phyloP scores from a whole-genome alignment of 1,140 invertebrate genomes.

The Nixonia krombeini region DNA sequence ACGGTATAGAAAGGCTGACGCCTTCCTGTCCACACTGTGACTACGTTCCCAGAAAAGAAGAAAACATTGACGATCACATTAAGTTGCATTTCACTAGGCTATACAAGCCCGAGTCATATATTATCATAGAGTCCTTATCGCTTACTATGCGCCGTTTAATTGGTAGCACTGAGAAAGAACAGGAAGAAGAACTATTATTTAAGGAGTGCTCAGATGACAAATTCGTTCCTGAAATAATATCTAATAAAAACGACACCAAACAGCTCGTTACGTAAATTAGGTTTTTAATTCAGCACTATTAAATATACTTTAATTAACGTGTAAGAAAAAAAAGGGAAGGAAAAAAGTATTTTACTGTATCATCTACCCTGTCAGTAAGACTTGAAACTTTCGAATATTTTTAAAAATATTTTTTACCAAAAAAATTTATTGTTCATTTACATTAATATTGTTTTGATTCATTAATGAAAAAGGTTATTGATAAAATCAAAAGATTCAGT shows the following conservation, averaged over 20 bases:
- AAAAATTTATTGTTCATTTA: no score
- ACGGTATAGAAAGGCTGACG: constrained; percentile 76
- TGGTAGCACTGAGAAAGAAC: constrained; percentile 51
- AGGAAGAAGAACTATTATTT: constrained; percentile 59
- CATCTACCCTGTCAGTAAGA: no score
- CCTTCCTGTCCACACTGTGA: constrained; percentile 85
- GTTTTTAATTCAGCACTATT: no score
- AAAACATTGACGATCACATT: constrained; percentile 84
- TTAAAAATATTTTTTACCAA: no score
- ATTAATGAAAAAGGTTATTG: no score
- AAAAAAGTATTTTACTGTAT: no score
- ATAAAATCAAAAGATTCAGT: no score
- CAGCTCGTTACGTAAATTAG: no score
- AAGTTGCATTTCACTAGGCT: constrained; percentile 83
- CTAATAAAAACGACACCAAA: constrained; percentile 72
- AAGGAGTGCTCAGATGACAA: constrained; percentile 66
- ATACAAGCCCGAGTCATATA: constrained; percentile 75
- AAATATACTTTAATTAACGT: no score
- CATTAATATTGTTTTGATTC: no score
- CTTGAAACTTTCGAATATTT: no score
- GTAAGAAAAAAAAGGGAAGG: no score
- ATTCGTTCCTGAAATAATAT: constrained; percentile 53
- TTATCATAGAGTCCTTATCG: constrained; percentile 73
- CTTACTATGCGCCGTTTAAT: constrained; percentile 66
- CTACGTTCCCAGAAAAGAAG: constrained; percentile 83